A percentile compares a stretch with the other conserved stretches of the same genome.
These are phyloP conservation scores for Ridgeia piscesae DNA, from an alignment of 1,140 invertebrate genomes.

Conservation along the genomic window DNA sequence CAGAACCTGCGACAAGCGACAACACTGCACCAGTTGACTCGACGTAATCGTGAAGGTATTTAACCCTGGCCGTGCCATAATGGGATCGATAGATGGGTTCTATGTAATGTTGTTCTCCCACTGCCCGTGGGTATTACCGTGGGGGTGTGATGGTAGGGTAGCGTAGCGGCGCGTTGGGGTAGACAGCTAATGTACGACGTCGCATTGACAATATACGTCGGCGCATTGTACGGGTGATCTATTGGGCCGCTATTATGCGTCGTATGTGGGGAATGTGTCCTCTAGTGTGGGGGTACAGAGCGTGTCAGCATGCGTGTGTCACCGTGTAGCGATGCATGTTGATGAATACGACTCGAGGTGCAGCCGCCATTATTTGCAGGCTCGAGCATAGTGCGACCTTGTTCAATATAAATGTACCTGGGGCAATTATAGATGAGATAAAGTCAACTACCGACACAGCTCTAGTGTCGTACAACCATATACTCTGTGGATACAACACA, in stretches of 20 bases:
- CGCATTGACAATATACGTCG: background rate
- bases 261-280: background rate
- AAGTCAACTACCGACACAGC: background rate
- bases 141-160: background rate
- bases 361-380: too few species aligned
- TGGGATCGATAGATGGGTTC: background rate
- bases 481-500: too few species aligned
- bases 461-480: too few species aligned
- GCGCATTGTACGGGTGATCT: background rate
- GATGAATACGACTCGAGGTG: too few species aligned
- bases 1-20: background rate
- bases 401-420: too few species aligned
- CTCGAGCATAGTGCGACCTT: too few species aligned
- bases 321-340: background rate
- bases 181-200: background rate
- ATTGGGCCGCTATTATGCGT: background rate
- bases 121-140: background rate
- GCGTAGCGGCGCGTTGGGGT: background rate
- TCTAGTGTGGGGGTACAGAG: background rate
- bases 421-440: background rate
- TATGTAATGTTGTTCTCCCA: background rate
- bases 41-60: background rate
- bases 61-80: background rate
- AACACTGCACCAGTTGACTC: background rate
- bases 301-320: background rate